phyloP scores from a whole-genome alignment of 2,888 invertebrate species.

The Calliscelio sp. region DNA sequence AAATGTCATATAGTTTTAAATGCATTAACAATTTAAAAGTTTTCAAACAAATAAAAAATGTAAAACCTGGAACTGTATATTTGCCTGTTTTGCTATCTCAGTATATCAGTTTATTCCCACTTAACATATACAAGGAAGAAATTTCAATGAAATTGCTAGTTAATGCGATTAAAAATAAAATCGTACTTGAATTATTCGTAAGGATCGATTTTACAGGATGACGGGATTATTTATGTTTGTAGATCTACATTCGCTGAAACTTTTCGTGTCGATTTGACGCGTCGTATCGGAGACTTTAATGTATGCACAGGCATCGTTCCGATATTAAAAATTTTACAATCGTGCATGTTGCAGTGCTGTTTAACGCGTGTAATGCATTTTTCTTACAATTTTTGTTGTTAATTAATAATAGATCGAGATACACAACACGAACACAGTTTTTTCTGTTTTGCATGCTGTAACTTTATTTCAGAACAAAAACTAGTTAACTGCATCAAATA shows the following conservation, averaged over 20 bases:
- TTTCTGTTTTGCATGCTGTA: no score
- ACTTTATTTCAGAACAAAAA: no score
- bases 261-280: slow-evolving; percentile 33
- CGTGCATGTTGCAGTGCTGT: slow-evolving; percentile 25
- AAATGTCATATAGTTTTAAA: no score
- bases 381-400: not conserved
- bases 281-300: slow-evolving; percentile 68
- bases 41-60: no score
- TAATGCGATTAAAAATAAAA: slow-evolving; percentile 4
- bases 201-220: slow-evolving; percentile 3
- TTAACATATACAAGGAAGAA: not conserved
- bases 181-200: not conserved
- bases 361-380: slow-evolving; percentile 30
- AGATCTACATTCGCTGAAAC: slow-evolving; percentile 13
- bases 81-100: no score
- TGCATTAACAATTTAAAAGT: no score
- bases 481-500: no score
- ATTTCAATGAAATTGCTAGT: not conserved
- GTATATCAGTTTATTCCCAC: no score
- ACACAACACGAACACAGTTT: not conserved
- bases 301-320: slow-evolving; percentile 61
- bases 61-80: no score
- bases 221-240: slow-evolving; percentile 21
- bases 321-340: slow-evolving; percentile 50
- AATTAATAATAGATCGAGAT: no score